Evolutionary conservation across 2,888 invertebrate genomes (phyloP).

Genomic region (Hyposoter dolosus): DNA sequence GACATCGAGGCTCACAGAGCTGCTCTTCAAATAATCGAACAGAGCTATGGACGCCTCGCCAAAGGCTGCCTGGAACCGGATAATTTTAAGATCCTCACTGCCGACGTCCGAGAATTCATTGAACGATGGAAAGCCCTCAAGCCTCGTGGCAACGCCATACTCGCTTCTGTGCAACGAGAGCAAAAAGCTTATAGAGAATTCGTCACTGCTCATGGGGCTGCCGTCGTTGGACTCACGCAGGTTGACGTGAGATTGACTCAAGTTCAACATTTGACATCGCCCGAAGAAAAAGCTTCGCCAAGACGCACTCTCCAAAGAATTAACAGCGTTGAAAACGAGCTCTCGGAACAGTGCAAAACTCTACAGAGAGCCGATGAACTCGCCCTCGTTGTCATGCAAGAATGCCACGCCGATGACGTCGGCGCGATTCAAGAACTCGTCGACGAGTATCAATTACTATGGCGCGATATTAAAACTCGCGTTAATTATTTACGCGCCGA

Average conservation of each 20-base stretch:
- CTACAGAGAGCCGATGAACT: conserved; percentile 87
- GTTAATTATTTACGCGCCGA: conserved; percentile 85
- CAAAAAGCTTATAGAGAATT: conserved; percentile 89
- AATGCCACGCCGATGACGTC: conserved; percentile 86
- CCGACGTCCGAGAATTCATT: conserved; percentile 87
- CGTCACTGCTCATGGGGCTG: conserved; percentile 89
- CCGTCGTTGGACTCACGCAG: conserved; percentile 89
- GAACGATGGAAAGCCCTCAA: conserved; percentile 89
- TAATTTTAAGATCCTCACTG: conserved; percentile 88
- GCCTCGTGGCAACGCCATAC: conserved; percentile 87
- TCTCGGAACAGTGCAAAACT: conserved; percentile 86
- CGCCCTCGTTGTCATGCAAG: conserved; percentile 87
- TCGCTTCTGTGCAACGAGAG: conserved; percentile 87
- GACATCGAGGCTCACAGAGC: conserved; percentile 87
- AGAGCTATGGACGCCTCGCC: conserved; percentile 89
- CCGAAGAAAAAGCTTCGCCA: conserved; percentile 85
- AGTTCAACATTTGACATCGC: conserved; percentile 87
- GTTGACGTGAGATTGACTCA: conserved; percentile 91
- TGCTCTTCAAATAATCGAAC: conserved; percentile 88
- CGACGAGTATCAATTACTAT: conserved; percentile 88
- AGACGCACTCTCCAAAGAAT: conserved; percentile 84
- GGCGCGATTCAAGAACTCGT: conserved; percentile 87
- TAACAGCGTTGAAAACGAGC: conserved; percentile 86
- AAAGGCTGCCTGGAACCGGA: conserved; percentile 90
- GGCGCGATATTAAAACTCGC: conserved; percentile 87